A percentile compares a stretch with the other conserved stretches of the same genome.
These are phyloP conservation scores for Chrysotoxum bicinctum DNA, from an alignment of 2,888 invertebrate species.

Conservation along the genomic window DNA sequence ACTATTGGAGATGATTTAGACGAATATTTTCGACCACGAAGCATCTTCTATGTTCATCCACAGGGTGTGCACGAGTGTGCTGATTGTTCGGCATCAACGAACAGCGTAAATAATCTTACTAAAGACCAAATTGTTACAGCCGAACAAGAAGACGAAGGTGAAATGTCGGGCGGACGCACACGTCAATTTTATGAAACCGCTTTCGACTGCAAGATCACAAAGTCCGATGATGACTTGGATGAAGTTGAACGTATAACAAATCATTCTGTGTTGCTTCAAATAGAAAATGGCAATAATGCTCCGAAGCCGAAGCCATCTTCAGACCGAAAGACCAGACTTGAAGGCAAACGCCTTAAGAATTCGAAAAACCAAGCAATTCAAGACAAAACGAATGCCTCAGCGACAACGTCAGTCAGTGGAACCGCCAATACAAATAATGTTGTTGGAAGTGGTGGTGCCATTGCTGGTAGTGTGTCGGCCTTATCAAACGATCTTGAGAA, in stretches of 20 bases:
- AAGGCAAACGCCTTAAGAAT: conserved; percentile 80
- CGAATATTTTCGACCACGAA: conserved; percentile 85
- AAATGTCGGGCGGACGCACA: conserved; percentile 83
- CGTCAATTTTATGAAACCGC: conserved; percentile 94
- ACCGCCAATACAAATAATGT: conserved; percentile 69
- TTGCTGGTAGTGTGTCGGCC: conserved; percentile 73
- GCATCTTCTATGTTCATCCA: conserved; percentile 87
- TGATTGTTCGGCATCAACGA: conserved; percentile 77
- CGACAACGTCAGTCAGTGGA: conserved; percentile 43
- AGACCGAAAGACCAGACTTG: conserved; percentile 76
- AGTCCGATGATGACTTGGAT: conserved; percentile 90
- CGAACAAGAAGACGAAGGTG: conserved; percentile 78
- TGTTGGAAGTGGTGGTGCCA: conserved; percentile 61
- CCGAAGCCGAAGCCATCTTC: conserved; percentile 73
- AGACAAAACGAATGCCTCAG: conserved; percentile 75
- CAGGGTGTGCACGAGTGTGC: conserved; percentile 84
- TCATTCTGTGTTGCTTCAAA: conserved; percentile 88
- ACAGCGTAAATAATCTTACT: conserved; percentile 60
- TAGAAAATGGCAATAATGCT: conserved; percentile 79
- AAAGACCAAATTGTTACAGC: conserved; percentile 30
- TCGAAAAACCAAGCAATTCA: conserved; percentile 81
- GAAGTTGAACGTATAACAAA: conserved; percentile 92
- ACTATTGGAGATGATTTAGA: conserved; percentile 85
- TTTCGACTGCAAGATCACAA: conserved; percentile 92
- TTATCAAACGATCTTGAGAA: conserved; percentile 84